These are phyloP conservation scores for Motacilla alba DNA, from an alignment of 2,113 vertebrate genomes.

Conservation along the genomic window DNA sequence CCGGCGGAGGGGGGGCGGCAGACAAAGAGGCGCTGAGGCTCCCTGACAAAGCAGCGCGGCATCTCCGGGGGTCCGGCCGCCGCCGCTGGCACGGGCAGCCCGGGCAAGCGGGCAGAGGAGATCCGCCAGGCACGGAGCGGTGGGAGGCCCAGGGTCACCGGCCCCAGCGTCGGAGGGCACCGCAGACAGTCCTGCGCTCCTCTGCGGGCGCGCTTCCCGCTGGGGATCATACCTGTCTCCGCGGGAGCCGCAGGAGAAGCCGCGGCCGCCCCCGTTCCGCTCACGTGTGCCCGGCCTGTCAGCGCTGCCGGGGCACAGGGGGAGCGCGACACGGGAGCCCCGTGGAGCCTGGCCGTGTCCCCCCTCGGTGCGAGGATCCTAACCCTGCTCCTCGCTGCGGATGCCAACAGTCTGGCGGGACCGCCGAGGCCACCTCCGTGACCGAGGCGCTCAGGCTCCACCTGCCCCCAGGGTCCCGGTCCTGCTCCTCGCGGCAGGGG, in stretches of 20 bases:
- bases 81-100: not conserved
- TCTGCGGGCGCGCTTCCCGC: not conserved
- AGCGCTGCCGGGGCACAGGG: not conserved
- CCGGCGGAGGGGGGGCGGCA: not conserved
- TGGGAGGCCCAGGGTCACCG: not conserved
- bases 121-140: not conserved
- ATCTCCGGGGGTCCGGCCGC: not conserved
- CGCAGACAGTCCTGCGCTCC: not conserved
- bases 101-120: not conserved
- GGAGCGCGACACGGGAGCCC: not conserved
- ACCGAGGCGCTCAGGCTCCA: not conserved
- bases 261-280: not conserved
- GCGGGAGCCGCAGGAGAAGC: not conserved
- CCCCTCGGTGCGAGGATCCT: not conserved
- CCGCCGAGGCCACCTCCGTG: not conserved
- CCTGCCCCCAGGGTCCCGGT: not conserved
- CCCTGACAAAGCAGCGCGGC: conserved; percentile 29
- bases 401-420: not conserved
- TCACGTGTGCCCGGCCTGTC: not conserved
- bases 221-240: not conserved
- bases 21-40: conserved; percentile 43
- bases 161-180: not conserved
- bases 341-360: not conserved
- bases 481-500: not conserved
- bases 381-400: not conserved